phyloP scores from a whole-genome alignment of 2,888 invertebrate species.

The Dusona sp. region DNA sequence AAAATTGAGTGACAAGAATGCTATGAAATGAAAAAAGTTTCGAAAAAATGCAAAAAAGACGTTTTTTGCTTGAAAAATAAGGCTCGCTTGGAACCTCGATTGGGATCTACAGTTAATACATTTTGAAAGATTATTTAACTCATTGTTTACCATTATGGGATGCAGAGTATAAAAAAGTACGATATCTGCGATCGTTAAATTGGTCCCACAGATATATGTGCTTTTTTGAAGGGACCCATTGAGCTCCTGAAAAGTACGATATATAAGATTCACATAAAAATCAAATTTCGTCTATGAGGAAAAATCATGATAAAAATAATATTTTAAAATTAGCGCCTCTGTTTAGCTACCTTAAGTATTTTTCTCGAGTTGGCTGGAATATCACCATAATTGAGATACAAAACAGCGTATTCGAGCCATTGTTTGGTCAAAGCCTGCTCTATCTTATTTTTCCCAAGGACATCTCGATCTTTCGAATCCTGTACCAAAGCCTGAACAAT shows the following conservation, averaged over 20 bases:
- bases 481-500: conserved; percentile 78
- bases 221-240: conserved; percentile 86
- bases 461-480: conserved; percentile 75
- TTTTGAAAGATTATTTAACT: not conserved
- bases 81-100: no score
- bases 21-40: no score
- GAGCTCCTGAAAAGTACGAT: conserved; percentile 85
- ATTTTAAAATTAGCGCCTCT: not conserved
- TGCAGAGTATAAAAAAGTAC: conserved; percentile 89
- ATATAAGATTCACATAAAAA: not conserved
- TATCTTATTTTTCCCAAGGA: conserved; percentile 77
- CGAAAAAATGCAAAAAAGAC: no score
- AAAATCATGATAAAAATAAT: not conserved
- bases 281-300: not conserved
- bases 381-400: conserved; percentile 86
- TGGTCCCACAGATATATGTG: conserved; percentile 87
- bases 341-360: conserved; percentile 85
- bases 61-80: no score
- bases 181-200: conserved; percentile 89
- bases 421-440: conserved; percentile 84
- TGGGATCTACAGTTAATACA: no score
- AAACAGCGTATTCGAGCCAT: conserved; percentile 89
- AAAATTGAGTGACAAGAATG: no score
- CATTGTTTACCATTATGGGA: conserved; percentile 87
- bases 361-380: conserved; percentile 85